Percentiles rank a stretch among this genome's conserved stretches.
phyloP scores from a whole-genome alignment of 2,888 invertebrate genomes.

The Callyntrura sp. region DNA sequence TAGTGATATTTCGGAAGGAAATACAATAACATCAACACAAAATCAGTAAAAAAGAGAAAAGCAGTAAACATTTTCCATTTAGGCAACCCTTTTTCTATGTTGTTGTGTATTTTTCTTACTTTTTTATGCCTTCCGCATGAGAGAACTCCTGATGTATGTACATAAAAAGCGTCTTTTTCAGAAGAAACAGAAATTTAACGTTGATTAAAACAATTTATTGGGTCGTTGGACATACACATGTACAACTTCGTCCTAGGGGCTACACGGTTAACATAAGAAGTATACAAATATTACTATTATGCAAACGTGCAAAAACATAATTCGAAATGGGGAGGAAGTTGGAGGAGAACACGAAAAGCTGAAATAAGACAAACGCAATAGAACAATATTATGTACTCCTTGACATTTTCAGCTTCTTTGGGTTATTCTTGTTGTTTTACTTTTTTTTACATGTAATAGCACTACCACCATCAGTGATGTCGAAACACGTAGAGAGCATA shows the following conservation, averaged over 20 bases:
- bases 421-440: slow-evolving; percentile 34
- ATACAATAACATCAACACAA: slow-evolving; percentile 4
- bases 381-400: slow-evolving; percentile 44
- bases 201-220: slow-evolving; percentile 67
- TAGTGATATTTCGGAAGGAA: slow-evolving; percentile 31
- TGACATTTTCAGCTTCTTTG: slow-evolving; percentile 67
- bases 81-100: slow-evolving; percentile 32
- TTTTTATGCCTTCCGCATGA: slow-evolving; percentile 55
- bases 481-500: slow-evolving; percentile 23
- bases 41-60: slow-evolving; percentile 29
- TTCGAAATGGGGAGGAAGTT: slow-evolving; percentile 18
- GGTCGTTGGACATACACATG: slow-evolving; percentile 36
- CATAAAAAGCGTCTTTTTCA: slow-evolving; percentile 37
- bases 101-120: slow-evolving; percentile 22
- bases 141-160: slow-evolving; percentile 48
- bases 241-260: not conserved
- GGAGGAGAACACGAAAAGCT: slow-evolving; percentile 1
- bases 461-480: not conserved
- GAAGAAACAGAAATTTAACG: slow-evolving; percentile 43
- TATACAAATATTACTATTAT: not conserved
- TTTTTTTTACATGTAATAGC: slow-evolving; percentile 4
- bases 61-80: slow-evolving; percentile 14
- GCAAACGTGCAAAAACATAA: not conserved
- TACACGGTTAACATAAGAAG: not conserved
- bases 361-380: slow-evolving; percentile 19